These are phyloP conservation scores for Venustoraphidia nigricollis DNA, from an alignment of 2,888 invertebrate species.

Conservation along the genomic window DNA sequence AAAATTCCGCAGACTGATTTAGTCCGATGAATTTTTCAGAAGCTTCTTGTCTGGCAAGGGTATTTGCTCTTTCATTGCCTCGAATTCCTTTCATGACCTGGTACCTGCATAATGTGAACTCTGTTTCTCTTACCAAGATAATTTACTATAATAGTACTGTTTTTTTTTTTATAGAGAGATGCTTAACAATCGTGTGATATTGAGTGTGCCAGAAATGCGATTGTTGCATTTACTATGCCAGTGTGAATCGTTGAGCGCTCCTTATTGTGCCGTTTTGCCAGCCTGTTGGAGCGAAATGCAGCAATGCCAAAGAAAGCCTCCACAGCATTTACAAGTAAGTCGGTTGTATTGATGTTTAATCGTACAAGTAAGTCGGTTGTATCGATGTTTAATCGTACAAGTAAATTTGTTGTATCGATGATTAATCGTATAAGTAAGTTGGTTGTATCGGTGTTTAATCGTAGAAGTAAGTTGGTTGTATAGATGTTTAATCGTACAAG, in stretches of 20 bases:
- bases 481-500: conserved; percentile 29
- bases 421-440: no score
- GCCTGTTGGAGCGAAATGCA: conserved; percentile 89
- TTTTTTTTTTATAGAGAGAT: conserved; percentile 11
- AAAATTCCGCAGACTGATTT: no score
- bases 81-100: no score
- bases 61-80: no score
- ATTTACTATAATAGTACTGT: no score
- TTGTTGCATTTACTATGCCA: conserved; percentile 58
- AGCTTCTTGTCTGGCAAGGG: no score
- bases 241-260: conserved; percentile 51
- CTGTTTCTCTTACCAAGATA: no score
- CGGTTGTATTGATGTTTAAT: conserved; percentile 21
- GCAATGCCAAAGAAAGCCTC: conserved; percentile 75
- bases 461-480: conserved; percentile 24
- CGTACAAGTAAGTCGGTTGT: no score
- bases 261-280: conserved; percentile 78
- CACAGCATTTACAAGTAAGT: conserved; percentile 49
- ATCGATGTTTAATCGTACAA: neutral
- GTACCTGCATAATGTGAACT: no score
- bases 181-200: conserved; percentile 22
- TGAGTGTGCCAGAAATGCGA: conserved; percentile 27
- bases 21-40: no score
- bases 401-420: no score
- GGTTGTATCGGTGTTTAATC: no score